Percentiles rank a stretch among this genome's conserved stretches.
phyloP scores from a whole-genome alignment of 2,888 invertebrate genomes.

The Bursaphelenchus okinawaensis region DNA sequence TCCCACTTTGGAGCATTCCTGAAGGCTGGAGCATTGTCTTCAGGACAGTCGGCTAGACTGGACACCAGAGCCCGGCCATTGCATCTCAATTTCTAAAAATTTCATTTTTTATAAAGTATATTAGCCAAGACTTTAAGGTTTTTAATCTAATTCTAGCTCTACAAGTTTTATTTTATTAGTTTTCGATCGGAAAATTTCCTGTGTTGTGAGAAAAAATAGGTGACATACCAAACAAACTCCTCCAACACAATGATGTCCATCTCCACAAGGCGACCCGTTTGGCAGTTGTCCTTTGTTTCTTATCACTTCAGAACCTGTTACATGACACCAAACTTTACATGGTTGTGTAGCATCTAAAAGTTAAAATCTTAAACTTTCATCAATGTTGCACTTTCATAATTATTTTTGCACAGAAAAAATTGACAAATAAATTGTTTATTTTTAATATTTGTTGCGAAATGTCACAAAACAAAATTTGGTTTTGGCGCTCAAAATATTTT shows the following conservation, averaged over 20 bases:
- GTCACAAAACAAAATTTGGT: too few species aligned
- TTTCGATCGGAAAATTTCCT: too few species aligned
- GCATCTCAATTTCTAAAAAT: slow-evolving; percentile 38
- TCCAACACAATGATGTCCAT: slow-evolving; percentile 49
- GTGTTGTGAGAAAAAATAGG: neutral
- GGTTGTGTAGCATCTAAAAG: slow-evolving; percentile 52
- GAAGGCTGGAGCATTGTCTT: slow-evolving; percentile 14
- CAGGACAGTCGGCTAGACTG: slow-evolving; percentile 38
- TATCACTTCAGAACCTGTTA: slow-evolving; percentile 53
- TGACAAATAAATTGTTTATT: too few species aligned
- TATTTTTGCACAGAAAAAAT: too few species aligned
- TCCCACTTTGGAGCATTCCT: slow-evolving; percentile 26
- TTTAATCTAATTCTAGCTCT: too few species aligned
- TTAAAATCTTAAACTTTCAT: neutral
- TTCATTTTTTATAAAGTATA: too few species aligned
- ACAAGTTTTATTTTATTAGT: too few species aligned
- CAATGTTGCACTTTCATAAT: neutral
- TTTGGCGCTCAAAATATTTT: too few species aligned
- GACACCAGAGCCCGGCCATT: slow-evolving; percentile 44
- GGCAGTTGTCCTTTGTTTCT: slow-evolving; percentile 57
- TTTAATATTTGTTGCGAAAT: too few species aligned
- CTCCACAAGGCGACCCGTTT: slow-evolving; percentile 56
- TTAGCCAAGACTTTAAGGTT: too few species aligned
- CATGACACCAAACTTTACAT: slow-evolving; percentile 58
- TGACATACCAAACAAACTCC: slow-evolving; percentile 45